phyloP scores from a whole-genome alignment of 2,888 invertebrate genomes.

The Tolmerus cingulatus region DNA sequence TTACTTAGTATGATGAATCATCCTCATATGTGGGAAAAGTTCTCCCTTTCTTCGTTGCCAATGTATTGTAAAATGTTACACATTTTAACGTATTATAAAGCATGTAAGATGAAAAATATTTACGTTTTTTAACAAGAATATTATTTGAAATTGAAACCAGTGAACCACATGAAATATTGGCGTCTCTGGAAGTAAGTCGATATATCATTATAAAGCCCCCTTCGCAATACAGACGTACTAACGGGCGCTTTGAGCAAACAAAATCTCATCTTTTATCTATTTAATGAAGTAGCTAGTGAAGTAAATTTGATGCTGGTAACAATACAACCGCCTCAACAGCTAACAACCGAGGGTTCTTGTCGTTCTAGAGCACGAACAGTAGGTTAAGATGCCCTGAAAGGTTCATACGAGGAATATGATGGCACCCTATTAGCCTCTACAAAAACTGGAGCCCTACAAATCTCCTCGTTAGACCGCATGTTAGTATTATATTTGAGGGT shows the following conservation, averaged over 20 bases:
- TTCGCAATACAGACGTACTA: background rate
- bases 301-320: background rate
- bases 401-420: background rate
- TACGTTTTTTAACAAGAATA: background rate
- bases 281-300: background rate
- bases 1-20: background rate
- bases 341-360: background rate
- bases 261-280: background rate
- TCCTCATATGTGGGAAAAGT: background rate
- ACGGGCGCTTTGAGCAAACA: background rate
- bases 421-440: background rate
- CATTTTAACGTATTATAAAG: background rate
- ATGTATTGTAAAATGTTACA: background rate
- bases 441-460: background rate
- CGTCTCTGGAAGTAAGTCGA: background rate
- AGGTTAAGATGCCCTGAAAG: background rate
- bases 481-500: background rate
- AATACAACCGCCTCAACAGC: background rate
- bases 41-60: background rate
- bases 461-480: background rate
- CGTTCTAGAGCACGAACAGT: background rate
- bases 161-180: background rate
- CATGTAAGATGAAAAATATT: background rate
- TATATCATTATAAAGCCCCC: background rate
- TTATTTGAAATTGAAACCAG: background rate